Evolutionary conservation across 2,797 vertebrate species (phyloP), one percentile per base, ranked within the genome.

Genomic region (Oreortyx pictus): DNA sequence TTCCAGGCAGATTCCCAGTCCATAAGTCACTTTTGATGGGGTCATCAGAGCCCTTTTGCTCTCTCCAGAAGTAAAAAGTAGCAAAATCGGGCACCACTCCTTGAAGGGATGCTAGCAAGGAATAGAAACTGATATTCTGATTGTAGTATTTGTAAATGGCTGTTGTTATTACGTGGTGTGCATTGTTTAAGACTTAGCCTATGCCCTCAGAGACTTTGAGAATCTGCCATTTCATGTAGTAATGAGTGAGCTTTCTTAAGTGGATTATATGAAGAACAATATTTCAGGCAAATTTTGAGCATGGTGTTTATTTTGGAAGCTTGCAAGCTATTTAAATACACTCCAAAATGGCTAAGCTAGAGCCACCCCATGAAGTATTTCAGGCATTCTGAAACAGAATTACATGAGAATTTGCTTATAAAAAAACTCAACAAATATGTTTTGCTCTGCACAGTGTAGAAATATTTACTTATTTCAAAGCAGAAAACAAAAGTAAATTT

Each of bases 251-350:
- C 14, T 78, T 95, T 92, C 77, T 64, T 46, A 93, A 96, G 75
- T 71, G 71, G 76, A 89, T 95, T 94, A 90, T 61, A 75, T 17
- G 16, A 90, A 89, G 52, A 62, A 73, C 60, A 85, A 11, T 54
- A 86, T 91, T 92, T 90, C 92, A 73, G 73, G 47, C 41, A 80
- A 56, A 66, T 90, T 95, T 93, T 96, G 81, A 97, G 78, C 70
- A 71, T 59, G 54, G 31, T 7, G 5, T 96, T 95, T 97, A 59
- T 60, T 93, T 94, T 88, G 57, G 67, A 83, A 79, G 86, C 60
- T 76, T 94, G 84, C 22, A 80, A 90, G 62, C 57, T 80, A 47
- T 88, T 93, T 75, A 86, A 96, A 93, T 82, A 49, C 64, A 46
- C 49, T 79, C 70, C 59, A 78, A 92, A 96, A 92, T 87, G n/a